phyloP scores from a whole-genome alignment of 2,113 vertebrate species.

The Orthonyx spaldingii region DNA sequence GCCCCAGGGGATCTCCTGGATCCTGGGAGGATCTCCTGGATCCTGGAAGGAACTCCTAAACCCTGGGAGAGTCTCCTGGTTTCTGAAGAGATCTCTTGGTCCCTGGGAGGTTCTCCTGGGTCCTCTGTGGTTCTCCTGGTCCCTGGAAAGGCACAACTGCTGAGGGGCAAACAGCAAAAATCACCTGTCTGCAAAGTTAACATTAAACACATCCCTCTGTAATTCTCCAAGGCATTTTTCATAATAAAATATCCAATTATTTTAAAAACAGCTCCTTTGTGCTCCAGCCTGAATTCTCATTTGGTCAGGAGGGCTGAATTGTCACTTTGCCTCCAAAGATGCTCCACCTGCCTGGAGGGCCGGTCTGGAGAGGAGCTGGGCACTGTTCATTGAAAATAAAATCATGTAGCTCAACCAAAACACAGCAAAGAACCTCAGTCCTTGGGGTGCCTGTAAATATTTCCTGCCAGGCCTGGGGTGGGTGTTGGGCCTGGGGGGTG shows the following conservation, averaged over 20 bases:
- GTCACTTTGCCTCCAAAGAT: not conserved
- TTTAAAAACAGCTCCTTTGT: not conserved
- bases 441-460: not conserved
- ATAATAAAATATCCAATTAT: not conserved
- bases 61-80: not conserved
- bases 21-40: not conserved
- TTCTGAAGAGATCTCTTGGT: not conserved
- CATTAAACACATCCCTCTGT: not conserved
- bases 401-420: not conserved
- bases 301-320: not conserved
- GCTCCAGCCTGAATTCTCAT: not conserved
- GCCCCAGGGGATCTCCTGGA: not conserved
- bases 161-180: not conserved
- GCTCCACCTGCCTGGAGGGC: not conserved
- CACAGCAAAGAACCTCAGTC: not conserved
- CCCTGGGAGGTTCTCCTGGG: not conserved
- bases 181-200: not conserved
- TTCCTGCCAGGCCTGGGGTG: not conserved
- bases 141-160: not conserved
- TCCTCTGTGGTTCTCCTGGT: not conserved
- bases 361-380: not conserved
- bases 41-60: not conserved
- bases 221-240: not conserved
- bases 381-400: fast-evolving
- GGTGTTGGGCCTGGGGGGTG: fast-evolving